phyloP scores from a whole-genome alignment of 2,797 vertebrate genomes.

The Dicrostonyx torquatus region DNA sequence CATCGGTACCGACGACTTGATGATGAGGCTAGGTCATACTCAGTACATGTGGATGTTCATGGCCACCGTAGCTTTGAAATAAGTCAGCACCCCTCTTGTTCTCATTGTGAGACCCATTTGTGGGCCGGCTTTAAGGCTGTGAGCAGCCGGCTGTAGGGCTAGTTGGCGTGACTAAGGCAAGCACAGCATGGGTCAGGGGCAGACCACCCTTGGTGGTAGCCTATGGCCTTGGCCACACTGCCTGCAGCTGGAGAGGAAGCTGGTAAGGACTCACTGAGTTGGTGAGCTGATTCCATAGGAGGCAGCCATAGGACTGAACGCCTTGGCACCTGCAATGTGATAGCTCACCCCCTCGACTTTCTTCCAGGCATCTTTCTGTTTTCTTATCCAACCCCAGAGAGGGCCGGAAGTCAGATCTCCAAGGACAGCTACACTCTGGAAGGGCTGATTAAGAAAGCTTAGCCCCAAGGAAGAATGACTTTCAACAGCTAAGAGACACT shows the following conservation, averaged over 20 bases:
- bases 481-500: no score
- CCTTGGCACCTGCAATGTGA: not conserved
- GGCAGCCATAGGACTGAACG: not conserved
- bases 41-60: not conserved
- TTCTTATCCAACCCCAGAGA: not conserved
- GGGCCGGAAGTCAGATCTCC: not conserved
- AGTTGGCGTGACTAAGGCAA: not conserved
- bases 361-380: not conserved
- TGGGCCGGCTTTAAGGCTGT: not conserved
- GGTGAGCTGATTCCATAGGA: not conserved
- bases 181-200: not conserved
- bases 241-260: not conserved
- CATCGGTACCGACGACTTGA: not conserved
- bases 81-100: not conserved
- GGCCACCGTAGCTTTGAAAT: not conserved
- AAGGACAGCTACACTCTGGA: not conserved
- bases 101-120: rapidly evolving
- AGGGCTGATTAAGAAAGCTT: not conserved
- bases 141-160: not conserved
- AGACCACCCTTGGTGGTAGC: not conserved
- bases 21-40: not conserved
- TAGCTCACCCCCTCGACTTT: not conserved
- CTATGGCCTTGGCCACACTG: not conserved
- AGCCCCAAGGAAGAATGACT: not conserved
- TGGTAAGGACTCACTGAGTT: not conserved